Base-by-base conservation (phyloP, 2,888 invertebrate genomes). In the Biston betularia region DNA sequence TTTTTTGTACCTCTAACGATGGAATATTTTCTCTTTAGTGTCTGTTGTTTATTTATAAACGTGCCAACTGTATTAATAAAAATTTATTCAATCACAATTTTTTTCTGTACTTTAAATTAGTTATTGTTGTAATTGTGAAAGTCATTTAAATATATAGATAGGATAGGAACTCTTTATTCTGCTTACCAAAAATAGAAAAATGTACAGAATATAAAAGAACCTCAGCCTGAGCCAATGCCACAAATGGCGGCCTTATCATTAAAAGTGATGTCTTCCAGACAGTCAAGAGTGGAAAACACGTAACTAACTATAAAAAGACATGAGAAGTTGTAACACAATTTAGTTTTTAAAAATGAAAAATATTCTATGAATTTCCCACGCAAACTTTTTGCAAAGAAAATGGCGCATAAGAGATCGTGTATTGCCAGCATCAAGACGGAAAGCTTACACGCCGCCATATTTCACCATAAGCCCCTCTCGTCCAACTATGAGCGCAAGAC, bases 401-500 rank as follows among this genome's bases (percentile, higher is more conserved):
- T 34, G 48, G 9, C 33, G 34, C 11, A 45, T 15, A 42, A 61
- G n/a, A 57, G 40, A 33, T 53, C 14, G 57, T 59, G 59, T 63
- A 56, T 55, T 40, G 58, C 57, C 15, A 46, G 59, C 49, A 62
- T 54, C 63, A 76, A 76, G 75, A 65, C 70, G 65, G 70, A 71
- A 71, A 76, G 76, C 77, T 70, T 79, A 80, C 77, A 73, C 73
- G 74, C 74, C 69, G 76, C 80, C 77, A 81, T 83, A 79, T 80
- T 68, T 84, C 80, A 80, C 73, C 70, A 74, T 82, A 79, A 81
- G 79, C 76, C 75, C 75, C 75, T 72, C 78, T 76, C 79, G 76
- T 78, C 75, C 72, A 76, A 77, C 75, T 75, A 80, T 79, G 77
- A 81, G 75, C 78, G 70, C 73, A 77, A 79, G 83, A 83, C 79